Evolutionary conservation across 2,888 invertebrate genomes (phyloP), one percentile per base, ranked within the genome.

Genomic region (Nycteola revayana): DNA sequence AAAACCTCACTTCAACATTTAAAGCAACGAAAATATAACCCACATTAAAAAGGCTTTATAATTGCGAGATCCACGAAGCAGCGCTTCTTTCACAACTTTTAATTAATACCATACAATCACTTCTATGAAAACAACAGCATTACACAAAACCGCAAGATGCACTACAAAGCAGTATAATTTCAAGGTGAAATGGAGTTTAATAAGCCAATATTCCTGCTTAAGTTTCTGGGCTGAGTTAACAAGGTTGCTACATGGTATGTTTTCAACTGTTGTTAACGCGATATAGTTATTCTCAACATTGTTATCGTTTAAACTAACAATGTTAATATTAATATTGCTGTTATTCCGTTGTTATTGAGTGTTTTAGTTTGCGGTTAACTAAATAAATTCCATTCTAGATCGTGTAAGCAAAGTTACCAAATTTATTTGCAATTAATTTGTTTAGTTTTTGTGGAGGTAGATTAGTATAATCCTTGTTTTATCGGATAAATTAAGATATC

Each of bases 101-200:
- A 55, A 55, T 42, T 30, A 50, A 48, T 36, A 40, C 37, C 28
- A 29, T 37, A 54, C 47, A 50, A 50, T 41, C 40, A 52, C 39
- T 49, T 49, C 31, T 38, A 49, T 38, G 31, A 43, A 34, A 49
- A 42, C 32, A 36, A 26, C 32, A 30, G 39, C 20, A 14, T 9
- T 25, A 18, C 29, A 32, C 36, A 25, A 11, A 35, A 33, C 53
- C 37, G 10, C 46, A 56, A 55, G 42, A 49, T 56, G 47, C 50
- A 49, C 45, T 42, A 28, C 33, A 44, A 44, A 45, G 34, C 36
- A 25, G 26, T 45, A 34, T 42, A 49, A 49, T 57, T 51, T 49
- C 50, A 64, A 67, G 62, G 65, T 54, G 52, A 60, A 64, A 62
- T 35, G 60, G 77, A 79, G 66, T 80, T 79, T 76, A 80, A 80